Conservation (phyloP, 1,140 invertebrate genomes). For the Drosophila novamexicana region DNA sequence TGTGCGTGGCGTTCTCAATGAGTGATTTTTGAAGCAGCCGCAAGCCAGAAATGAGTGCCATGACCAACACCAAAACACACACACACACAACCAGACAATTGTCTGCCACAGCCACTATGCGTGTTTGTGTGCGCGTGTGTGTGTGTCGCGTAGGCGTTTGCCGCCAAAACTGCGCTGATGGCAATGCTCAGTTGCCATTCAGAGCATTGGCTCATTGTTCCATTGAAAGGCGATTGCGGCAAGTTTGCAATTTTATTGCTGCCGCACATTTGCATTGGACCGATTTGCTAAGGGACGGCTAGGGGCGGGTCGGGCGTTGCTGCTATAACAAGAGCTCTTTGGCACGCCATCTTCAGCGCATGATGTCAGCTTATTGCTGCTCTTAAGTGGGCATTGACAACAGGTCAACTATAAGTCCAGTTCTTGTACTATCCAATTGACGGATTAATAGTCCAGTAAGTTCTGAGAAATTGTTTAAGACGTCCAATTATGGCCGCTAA, state of each 20-base stretch:
- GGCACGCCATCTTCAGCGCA: slow-evolving; percentile 43
- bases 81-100: slow-evolving; percentile 7
- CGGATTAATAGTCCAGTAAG: neutral
- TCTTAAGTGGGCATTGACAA: neutral
- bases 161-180: slow-evolving; percentile 69
- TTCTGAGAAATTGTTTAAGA: neutral
- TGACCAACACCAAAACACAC: slow-evolving; percentile 28
- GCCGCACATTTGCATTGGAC: slow-evolving; percentile 45
- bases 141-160: slow-evolving; percentile 66
- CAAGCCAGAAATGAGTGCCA: slow-evolving; percentile 50
- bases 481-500: neutral
- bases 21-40: slow-evolving; percentile 74
- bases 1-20: slow-evolving; percentile 63
- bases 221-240: slow-evolving; percentile 64
- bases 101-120: slow-evolving; percentile 7
- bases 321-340: slow-evolving; percentile 8
- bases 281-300: neutral
- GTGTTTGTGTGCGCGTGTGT: slow-evolving; percentile 14
- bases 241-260: slow-evolving; percentile 56
- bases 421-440: neutral
- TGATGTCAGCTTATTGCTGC: slow-evolving; percentile 46
- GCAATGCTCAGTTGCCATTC: slow-evolving; percentile 44
- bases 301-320: neutral
- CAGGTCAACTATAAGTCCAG: slow-evolving; percentile 3
- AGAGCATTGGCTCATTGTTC: slow-evolving; percentile 51